Evolutionary conservation across 2,797 vertebrate genomes (phyloP).

Genomic region (Channallabes apus): DNA sequence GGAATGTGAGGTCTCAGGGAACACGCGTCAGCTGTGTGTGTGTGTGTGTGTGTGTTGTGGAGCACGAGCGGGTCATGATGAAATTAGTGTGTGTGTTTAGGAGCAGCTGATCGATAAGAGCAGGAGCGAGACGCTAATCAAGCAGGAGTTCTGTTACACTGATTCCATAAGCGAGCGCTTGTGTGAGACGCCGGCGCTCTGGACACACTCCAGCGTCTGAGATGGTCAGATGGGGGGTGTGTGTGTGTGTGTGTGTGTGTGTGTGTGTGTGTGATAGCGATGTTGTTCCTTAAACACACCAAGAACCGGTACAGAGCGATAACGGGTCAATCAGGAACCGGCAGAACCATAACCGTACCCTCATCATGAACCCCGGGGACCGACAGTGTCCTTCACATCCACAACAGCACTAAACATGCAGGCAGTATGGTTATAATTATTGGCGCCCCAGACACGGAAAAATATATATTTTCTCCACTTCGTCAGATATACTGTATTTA

Average conservation of each 20-base stretch:
- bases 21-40: neutral
- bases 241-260: slow-evolving; percentile 23
- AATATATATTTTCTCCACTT: too few species aligned
- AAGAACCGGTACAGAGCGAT: too few species aligned
- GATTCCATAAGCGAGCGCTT: neutral
- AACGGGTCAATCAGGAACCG: too few species aligned
- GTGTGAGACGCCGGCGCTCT: neutral
- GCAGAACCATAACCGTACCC: too few species aligned
- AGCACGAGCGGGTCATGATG: neutral
- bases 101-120: neutral
- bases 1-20: neutral
- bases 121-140: neutral
- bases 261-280: too few species aligned
- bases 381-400: too few species aligned
- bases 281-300: too few species aligned
- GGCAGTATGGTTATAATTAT: too few species aligned
- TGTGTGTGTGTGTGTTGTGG: neutral
- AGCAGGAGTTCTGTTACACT: neutral
- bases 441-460: too few species aligned
- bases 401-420: too few species aligned
- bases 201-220: neutral
- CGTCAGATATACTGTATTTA: too few species aligned
- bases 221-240: slow-evolving; percentile 36
- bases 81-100: neutral
- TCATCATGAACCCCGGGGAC: too few species aligned